A percentile compares a stretch with the other conserved stretches of the same genome.
phyloP scores from a whole-genome alignment of 2,888 invertebrate species.

The Petrophora chlorosata region DNA sequence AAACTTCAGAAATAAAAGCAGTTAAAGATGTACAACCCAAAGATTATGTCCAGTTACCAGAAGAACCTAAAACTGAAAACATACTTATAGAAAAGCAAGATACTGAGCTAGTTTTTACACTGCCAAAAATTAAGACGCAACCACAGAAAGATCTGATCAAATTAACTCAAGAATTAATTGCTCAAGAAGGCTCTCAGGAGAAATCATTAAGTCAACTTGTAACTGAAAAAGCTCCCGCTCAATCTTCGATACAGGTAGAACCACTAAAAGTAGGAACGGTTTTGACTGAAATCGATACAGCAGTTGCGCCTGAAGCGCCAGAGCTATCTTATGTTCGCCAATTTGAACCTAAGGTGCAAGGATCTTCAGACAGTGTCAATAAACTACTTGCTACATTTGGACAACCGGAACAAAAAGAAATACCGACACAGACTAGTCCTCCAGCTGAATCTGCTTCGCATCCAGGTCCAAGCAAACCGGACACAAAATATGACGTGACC shows the following conservation, averaged over 20 bases:
- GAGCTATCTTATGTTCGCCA: slow-evolving; percentile 58
- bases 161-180: slow-evolving; percentile 40
- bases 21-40: neutral
- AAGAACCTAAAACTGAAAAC: neutral
- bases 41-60: neutral
- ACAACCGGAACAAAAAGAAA: slow-evolving; percentile 62
- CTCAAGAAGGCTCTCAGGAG: slow-evolving; percentile 36
- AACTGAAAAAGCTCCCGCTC: slow-evolving; percentile 44
- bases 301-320: slow-evolving; percentile 40
- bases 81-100: neutral
- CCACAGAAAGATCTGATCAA: slow-evolving; percentile 34
- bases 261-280: slow-evolving; percentile 51
- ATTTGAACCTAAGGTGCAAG: slow-evolving; percentile 50
- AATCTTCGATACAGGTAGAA: slow-evolving; percentile 51
- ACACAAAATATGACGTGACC: slow-evolving; percentile 48
- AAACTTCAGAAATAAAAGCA: neutral
- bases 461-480: slow-evolving; percentile 32
- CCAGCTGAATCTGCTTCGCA: slow-evolving; percentile 31
- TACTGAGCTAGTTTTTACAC: neutral
- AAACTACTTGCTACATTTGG: slow-evolving; percentile 48
- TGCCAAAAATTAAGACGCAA: slow-evolving; percentile 8
- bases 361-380: slow-evolving; percentile 54
- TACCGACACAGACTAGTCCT: slow-evolving; percentile 44
- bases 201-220: slow-evolving; percentile 38
- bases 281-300: slow-evolving; percentile 52